Base-by-base conservation (phyloP, 2,113 vertebrate genomes). In the Ophiodon elongatus region DNA sequence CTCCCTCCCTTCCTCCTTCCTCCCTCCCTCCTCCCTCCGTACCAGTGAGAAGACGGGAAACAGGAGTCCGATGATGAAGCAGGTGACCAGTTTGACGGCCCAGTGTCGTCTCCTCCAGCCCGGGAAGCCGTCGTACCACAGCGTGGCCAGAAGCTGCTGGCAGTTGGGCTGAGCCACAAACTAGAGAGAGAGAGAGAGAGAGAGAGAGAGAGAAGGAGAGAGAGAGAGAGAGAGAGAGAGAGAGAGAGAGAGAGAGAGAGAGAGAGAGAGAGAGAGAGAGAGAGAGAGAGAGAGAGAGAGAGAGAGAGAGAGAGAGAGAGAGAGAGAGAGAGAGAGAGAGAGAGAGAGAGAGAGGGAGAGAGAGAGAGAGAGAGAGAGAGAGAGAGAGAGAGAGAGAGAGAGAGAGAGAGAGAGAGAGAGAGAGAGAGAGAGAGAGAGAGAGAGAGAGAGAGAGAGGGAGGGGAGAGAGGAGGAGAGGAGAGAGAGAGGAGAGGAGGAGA, bases 81-180 rank as follows among this genome's bases (percentile, higher is more conserved):
- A 99, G 63, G 97, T 99, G 91, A 99, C 89, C 85, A 99, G 96
- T 79, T 99, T 99, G 78, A 99, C 97, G 29, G 91, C 96, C 98
- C 98, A 99, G 93, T 99, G 98, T 86, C 97, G 96, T 69, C 98
- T 85, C 73, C 98, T 96, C 98, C 98, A 99, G 54, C 98, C 98
- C 0, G 98, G 98, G 88, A 99, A 99, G 63, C 98, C 97, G 0
- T 99, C 98, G 0, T 99, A 99, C 98, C 98, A 99, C 71, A 99
- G 94, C 0, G 98, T 99, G 59, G 98, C 98, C 54, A 99, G 94
- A 1, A 99, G 96, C 95, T 99, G 98, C 93, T 99, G 98, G 91
- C 98, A 99, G 93, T 99, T 99, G 0, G 98, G 98, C 94, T 99
- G 98, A 72, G 98, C 97, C 47, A 99, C 98, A 87, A 99, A 99